phyloP scores from a whole-genome alignment of 2,113 vertebrate species.

The Phrynocephalus versicolor region DNA sequence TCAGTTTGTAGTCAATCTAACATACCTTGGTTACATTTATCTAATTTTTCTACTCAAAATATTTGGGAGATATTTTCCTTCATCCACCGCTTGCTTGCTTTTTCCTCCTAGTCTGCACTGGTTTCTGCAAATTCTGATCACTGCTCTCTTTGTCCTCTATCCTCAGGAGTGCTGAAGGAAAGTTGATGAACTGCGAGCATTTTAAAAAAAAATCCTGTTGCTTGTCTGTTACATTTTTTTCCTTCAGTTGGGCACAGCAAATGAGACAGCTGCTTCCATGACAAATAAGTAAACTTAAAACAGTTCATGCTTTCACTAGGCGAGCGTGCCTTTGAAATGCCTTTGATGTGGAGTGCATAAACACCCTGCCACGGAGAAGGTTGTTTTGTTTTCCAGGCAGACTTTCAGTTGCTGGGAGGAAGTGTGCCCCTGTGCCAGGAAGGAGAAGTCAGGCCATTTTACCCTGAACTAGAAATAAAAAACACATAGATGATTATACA shows the following conservation, averaged over 20 bases:
- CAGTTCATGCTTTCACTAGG: conserved; percentile 74
- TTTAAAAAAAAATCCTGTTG: conserved; percentile 60
- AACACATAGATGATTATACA: background rate
- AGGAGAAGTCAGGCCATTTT: conserved; percentile 60
- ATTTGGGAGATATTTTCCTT: conserved; percentile 57
- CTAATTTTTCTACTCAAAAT: conserved; percentile 66
- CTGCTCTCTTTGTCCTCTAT: conserved; percentile 64
- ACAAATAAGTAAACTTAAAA: conserved; percentile 67
- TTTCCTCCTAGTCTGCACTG: conserved; percentile 37
- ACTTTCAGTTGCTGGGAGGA: conserved; percentile 69
- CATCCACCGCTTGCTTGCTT: conserved; percentile 35
- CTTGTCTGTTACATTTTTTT: conserved; percentile 53
- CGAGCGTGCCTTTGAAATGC: conserved; percentile 57
- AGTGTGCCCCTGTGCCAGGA: conserved; percentile 54
- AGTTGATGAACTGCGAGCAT: conserved; percentile 50
- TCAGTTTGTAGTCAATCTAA: background rate
- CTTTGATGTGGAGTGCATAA: conserved; percentile 74
- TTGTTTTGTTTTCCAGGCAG: conserved; percentile 74
- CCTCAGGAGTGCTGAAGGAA: conserved; percentile 44
- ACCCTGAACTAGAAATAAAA: conserved; percentile 55
- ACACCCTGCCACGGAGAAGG: conserved; percentile 70
- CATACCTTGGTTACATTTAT: conserved; percentile 64
- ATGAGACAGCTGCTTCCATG: conserved; percentile 61
- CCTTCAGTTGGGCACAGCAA: conserved; percentile 61
- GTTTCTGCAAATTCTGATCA: conserved; percentile 52